Evolutionary conservation across 2,113 vertebrate genomes (phyloP), one percentile per base, ranked within the genome.

Genomic region (Tiliqua scincoides): DNA sequence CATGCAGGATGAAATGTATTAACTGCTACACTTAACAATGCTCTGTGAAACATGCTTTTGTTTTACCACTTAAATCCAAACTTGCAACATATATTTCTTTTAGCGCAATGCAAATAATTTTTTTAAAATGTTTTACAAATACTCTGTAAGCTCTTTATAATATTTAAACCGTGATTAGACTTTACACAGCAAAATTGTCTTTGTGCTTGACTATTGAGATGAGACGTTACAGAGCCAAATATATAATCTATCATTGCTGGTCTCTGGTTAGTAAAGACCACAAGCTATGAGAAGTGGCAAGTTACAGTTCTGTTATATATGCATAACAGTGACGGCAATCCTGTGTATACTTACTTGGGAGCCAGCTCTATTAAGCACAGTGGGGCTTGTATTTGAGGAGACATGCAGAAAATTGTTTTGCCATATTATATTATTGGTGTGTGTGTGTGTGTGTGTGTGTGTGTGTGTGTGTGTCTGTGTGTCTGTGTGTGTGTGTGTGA

Each of bases 31-130:
- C 84, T 87, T 91, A 93, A 85, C 89, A 80, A 30, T 88, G 86
- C 92, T 91, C 87, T 93, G 87, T 92, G 93, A 95, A 94, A 95
- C 93, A 94, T 88, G 83, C 91, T 93, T 93, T 94, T 90, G 86
- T 88, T 91, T 54, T 78, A 71, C 4, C 92, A 93, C 78, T 91
- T 87, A 85, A 90, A 92, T 95, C 93, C 92, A 95, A 94, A 95
- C 86, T 82, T 93, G 90, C 92, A 89, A 91, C 91, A 83, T 67
- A 79, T 88, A 4, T 85, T 94, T 89, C 43, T 88, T 72, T 86
- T 91, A 90, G 88, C 94, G 92, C 32, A 74, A 74, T 40, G 21
- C 12, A 32, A 80, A 63, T 54, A 63, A 65, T 86, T 65, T 43
- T 83, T 32, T 21, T 48, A 78, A 85, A 85, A 72, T 83, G 20